Conservation (phyloP, 1,140 invertebrate species). For the Zophobas morio region DNA sequence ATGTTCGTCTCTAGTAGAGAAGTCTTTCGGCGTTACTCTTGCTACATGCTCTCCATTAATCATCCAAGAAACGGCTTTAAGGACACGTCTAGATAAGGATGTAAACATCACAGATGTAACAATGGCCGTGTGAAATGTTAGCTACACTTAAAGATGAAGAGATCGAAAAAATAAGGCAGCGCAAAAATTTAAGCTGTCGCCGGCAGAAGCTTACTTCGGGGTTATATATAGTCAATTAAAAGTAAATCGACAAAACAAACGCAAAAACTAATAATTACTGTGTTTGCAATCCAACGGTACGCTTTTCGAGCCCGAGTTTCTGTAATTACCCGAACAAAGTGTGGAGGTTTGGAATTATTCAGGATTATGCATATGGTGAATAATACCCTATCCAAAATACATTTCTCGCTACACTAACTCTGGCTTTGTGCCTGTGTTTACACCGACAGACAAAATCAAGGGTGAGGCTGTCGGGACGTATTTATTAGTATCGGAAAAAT, state of each 20-base stretch:
- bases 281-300: background rate
- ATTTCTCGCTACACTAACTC: constrained; percentile 12
- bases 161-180: constrained; percentile 29
- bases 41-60: constrained; percentile 49
- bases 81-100: constrained; percentile 55
- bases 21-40: constrained; percentile 32
- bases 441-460: no score
- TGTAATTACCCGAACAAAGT: constrained; percentile 16
- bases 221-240: constrained; percentile 34
- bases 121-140: constrained; percentile 49
- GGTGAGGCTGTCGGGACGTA: no score
- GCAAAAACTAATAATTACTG: constrained; percentile 14
- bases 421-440: background rate
- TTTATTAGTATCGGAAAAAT: no score
- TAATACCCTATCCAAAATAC: constrained; percentile 32
- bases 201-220: constrained; percentile 1
- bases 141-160: constrained; percentile 45
- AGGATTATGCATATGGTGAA: constrained; percentile 38
- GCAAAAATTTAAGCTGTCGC: constrained; percentile 19
- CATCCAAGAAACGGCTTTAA: constrained; percentile 52
- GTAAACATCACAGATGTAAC: constrained; percentile 51
- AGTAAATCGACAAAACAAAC: constrained; percentile 24
- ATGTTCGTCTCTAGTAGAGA: constrained; percentile 24
- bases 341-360: constrained; percentile 25
- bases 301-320: constrained; percentile 3